phyloP scores from a whole-genome alignment of 2,797 vertebrate species.

The Sebastes dallii region DNA sequence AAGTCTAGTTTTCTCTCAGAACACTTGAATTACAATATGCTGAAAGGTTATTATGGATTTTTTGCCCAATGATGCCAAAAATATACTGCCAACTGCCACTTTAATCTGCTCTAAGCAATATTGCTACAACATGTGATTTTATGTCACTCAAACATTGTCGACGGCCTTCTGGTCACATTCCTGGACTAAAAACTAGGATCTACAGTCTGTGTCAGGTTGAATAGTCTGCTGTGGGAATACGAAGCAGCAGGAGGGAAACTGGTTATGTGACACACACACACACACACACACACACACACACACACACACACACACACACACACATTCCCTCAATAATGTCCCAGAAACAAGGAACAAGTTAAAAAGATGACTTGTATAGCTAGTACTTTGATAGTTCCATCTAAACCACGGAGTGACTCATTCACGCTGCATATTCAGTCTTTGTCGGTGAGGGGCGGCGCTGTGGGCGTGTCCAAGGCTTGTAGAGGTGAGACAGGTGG shows the following conservation, averaged over 20 bases:
- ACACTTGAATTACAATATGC: too few relatives aligned
- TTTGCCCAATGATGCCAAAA: too few relatives aligned
- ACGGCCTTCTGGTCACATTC: background rate
- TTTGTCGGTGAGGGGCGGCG: slow-evolving; percentile 25
- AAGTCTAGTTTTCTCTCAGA: too few relatives aligned
- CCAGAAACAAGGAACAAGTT: slow-evolving; percentile 33
- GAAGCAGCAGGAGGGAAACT: slow-evolving; percentile 17
- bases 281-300: slow-evolving; percentile 16
- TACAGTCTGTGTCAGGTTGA: background rate
- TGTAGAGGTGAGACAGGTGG: slow-evolving; percentile 36
- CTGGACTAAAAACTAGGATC: background rate
- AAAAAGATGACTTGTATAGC: background rate
- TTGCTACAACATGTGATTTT: background rate
- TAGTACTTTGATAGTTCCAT: slow-evolving; percentile 8
- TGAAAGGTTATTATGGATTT: too few relatives aligned
- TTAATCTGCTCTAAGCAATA: too few relatives aligned
- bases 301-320: background rate
- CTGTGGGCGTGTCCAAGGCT: slow-evolving; percentile 6
- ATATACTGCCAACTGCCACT: too few relatives aligned
- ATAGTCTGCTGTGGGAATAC: background rate
- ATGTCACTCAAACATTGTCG: background rate
- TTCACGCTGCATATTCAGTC: background rate
- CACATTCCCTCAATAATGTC: slow-evolving; percentile 33
- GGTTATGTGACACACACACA: slow-evolving; percentile 13
- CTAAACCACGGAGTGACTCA: slow-evolving; percentile 48